phyloP scores from a whole-genome alignment of 2,888 invertebrate species.

The Stenchaetothrips biformis region DNA sequence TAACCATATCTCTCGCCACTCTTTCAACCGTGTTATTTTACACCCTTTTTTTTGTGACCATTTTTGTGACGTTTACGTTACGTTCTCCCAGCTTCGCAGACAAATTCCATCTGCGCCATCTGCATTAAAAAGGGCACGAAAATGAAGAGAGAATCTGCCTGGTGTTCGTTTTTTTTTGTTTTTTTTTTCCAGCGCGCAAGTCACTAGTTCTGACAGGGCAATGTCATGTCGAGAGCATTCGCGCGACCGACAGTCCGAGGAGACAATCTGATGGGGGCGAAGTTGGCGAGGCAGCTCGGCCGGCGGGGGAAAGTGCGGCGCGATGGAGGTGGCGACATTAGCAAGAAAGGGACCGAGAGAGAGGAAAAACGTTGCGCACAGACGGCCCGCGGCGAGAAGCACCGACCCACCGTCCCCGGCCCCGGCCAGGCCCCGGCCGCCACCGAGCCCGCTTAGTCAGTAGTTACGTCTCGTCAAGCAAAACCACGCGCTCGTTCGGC shows the following conservation, averaged over 20 bases:
- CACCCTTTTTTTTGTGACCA: no score
- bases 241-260: background rate
- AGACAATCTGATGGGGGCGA: background rate
- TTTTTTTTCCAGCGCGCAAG: background rate
- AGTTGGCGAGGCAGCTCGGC: no score
- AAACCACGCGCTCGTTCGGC: background rate
- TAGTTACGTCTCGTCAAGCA: slow-evolving; percentile 3
- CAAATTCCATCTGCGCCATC: no score
- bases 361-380: background rate
- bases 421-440: no score
- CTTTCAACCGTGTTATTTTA: no score
- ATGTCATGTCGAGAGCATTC: background rate
- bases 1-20: no score
- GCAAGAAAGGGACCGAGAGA: slow-evolving; percentile 19
- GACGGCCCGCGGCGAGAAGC: background rate
- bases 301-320: background rate
- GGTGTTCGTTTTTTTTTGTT: no score
- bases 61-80: no score
- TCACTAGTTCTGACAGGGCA: background rate
- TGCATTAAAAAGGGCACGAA: no score
- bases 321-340: background rate
- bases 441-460: background rate
- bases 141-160: no score
- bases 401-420: background rate
- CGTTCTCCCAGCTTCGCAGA: no score